These are phyloP conservation scores for Lycaon pictus DNA, from an alignment of 2,113 vertebrate genomes.

Conservation along the genomic window DNA sequence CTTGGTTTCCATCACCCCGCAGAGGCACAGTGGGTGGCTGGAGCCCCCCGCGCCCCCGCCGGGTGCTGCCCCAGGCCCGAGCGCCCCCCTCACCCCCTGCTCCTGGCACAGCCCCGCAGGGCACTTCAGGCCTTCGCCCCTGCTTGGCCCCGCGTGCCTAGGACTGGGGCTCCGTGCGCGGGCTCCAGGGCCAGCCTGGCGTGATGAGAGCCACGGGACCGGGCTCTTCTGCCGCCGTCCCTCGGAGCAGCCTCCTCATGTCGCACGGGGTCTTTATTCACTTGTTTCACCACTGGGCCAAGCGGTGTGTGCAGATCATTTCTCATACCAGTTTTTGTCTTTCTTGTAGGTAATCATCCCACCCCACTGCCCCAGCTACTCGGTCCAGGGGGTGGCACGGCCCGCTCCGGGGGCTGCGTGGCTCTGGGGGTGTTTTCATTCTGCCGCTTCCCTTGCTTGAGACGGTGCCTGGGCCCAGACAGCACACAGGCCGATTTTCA, in stretches of 20 bases:
- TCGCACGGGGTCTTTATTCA: neutral
- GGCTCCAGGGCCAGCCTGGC: neutral
- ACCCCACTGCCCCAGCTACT: neutral
- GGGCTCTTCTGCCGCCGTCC: too few relatives aligned
- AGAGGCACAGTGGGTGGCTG: too few relatives aligned
- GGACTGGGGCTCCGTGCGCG: neutral
- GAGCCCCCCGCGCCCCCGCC: neutral
- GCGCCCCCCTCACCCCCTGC: rapidly evolving
- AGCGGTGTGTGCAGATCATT: neutral
- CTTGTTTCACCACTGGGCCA: neutral
- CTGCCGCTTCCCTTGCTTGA: neutral
- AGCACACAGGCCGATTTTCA: neutral
- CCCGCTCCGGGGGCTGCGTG: neutral
- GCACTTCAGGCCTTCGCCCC: neutral
- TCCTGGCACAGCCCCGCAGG: rapidly evolving
- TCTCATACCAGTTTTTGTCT: neutral
- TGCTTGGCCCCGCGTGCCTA: too few relatives aligned
- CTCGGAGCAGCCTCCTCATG: neutral
- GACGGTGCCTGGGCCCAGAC: neutral
- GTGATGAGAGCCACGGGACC: neutral
- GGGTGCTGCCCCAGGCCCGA: neutral
- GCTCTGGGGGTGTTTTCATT: neutral
- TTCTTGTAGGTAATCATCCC: neutral
- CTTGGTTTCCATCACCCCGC: neutral
- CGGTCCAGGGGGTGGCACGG: rapidly evolving